A percentile compares a stretch with the other conserved stretches of the same genome.
Conservation (phyloP, 2,113 vertebrate genomes). For the Psophia crepitans region DNA sequence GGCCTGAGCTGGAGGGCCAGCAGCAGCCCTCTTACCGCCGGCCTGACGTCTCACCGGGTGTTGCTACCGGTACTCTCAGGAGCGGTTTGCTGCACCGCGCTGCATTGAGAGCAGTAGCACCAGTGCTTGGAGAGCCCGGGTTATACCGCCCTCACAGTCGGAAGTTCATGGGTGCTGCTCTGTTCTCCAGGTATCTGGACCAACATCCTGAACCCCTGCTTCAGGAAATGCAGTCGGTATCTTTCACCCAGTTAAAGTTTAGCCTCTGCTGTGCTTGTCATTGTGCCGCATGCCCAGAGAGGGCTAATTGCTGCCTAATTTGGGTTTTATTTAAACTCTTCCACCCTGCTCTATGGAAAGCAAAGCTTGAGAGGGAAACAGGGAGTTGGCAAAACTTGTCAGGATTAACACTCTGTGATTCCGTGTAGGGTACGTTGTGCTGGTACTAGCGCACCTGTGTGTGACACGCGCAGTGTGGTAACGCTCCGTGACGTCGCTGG, state of each 20-base stretch:
- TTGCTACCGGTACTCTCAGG: too few relatives aligned
- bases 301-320: neutral
- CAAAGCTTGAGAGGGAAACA: neutral
- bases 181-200: neutral
- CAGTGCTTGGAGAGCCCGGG: neutral
- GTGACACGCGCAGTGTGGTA: rapidly evolving
- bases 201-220: neutral
- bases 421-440: rapidly evolving
- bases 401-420: rapidly evolving
- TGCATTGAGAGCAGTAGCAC: rapidly evolving
- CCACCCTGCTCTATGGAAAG: neutral
- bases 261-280: neutral
- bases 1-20: neutral
- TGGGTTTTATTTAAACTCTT: neutral
- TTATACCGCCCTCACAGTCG: rapidly evolving
- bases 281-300: neutral
- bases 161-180: neutral
- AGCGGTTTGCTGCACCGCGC: too few relatives aligned
- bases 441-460: rapidly evolving
- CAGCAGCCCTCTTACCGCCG: rapidly evolving
- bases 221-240: neutral
- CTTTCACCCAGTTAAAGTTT: neutral
- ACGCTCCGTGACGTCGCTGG: rapidly evolving
- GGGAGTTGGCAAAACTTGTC: neutral
- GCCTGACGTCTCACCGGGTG: rapidly evolving